These are phyloP conservation scores for Perccottus glenii DNA, from an alignment of 2,113 vertebrate species.

Conservation along the genomic window DNA sequence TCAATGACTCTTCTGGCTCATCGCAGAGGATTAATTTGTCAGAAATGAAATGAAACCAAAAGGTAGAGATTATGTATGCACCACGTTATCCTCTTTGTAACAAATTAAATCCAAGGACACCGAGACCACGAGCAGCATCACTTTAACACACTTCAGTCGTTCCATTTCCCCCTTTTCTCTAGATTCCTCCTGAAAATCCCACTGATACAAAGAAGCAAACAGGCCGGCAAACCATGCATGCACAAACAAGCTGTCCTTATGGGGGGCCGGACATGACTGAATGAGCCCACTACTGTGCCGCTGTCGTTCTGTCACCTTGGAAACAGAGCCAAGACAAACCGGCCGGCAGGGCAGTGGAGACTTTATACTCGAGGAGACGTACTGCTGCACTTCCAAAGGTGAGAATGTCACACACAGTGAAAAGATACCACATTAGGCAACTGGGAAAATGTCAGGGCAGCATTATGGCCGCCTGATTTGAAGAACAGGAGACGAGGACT, in stretches of 20 bases:
- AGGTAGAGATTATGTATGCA: slow-evolving; percentile 6
- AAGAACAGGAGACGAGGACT: slow-evolving; percentile 30
- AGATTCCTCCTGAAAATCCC: slow-evolving; percentile 26
- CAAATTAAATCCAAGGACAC: slow-evolving; percentile 40
- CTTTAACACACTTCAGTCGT: slow-evolving; percentile 30
- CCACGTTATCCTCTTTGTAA: slow-evolving; percentile 3
- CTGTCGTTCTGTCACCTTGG: slow-evolving; percentile 43
- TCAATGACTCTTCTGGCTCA: slow-evolving; percentile 2
- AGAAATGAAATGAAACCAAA: slow-evolving; percentile 12
- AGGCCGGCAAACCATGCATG: slow-evolving; percentile 24
- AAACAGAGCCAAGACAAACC: slow-evolving; percentile 57
- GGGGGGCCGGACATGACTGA: slow-evolving; percentile 44
- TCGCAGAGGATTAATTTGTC: slow-evolving; percentile 33
- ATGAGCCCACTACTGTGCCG: slow-evolving; percentile 15
- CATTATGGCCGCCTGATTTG: slow-evolving; percentile 16
- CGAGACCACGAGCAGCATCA: slow-evolving; percentile 18
- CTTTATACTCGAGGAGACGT: slow-evolving; percentile 26
- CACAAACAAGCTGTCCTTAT: slow-evolving; percentile 59
- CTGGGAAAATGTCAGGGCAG: slow-evolving; percentile 49
- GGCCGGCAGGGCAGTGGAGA: slow-evolving; percentile 16
- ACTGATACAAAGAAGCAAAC: slow-evolving; percentile 26
- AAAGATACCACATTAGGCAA: slow-evolving; percentile 49
- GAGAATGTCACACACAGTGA: slow-evolving; percentile 48
- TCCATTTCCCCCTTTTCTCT: slow-evolving; percentile 17
- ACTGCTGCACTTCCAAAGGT: slow-evolving; percentile 28